Evolutionary conservation across 2,113 vertebrate species (phyloP), one percentile per base, ranked within the genome.

Genomic region (Anarrhichthys ocellatus): DNA sequence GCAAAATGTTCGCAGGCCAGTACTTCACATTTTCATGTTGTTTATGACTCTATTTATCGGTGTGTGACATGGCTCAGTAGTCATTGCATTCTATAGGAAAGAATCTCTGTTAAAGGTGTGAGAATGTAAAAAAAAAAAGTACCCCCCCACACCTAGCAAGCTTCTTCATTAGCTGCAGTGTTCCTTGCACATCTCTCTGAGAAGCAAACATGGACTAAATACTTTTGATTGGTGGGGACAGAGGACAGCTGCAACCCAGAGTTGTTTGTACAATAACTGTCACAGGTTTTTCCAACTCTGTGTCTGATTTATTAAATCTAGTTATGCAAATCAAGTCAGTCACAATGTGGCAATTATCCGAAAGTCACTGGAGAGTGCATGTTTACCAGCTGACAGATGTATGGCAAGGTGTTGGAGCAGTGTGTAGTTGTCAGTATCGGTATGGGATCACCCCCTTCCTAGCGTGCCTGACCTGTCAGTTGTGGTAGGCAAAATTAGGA

Each of bases 371-470:
- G 67, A 72, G 80, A 81, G 50, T 61, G 75, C 65, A 56, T 78
- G 78, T 84, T 86, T 80, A 83, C 82, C 27, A 82, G 69, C 75
- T 78, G 85, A 87, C 88, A 86, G 82, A 76, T 88, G 83, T 70
- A 80, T 82, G 68, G 81, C 76, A 83, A 87, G 78, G 84, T 84
- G 85, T 79, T 48, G 58, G 32, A 70, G 42, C 65, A 52, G 69
- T 67, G 67, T 75, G 86, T 24, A 17, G 36, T 54, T 71, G 61
- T 74, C 75, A 75, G 67, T 13, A 36, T 15, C 1, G 1, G 40
- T 61, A 73, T 15, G 20, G 22, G 27, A 68, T 80, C 58, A 50
- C 18, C 78, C 18, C 78, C 34, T 38, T 78, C 36, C 7, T 46
- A 20, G n/a, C 1, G 29, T 48, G 52, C 63, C 27, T n/a, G 38